Evolutionary conservation across 92 coral and sea anemone genomes (phyloP), one percentile per base, ranked within the genome.

Genomic region (Desmophyllum pertusum): DNA sequence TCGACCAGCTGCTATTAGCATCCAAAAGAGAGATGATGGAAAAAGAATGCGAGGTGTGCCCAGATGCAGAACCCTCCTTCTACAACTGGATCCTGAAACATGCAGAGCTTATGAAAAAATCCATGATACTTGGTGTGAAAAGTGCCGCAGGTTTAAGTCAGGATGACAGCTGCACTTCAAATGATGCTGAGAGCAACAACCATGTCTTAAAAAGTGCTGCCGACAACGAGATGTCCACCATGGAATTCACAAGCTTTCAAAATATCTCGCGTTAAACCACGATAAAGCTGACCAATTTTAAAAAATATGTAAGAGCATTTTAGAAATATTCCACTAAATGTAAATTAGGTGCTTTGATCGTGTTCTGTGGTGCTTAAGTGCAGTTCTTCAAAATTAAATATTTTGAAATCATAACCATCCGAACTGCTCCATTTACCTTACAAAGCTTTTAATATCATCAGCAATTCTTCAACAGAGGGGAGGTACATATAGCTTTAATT

Each of bases 181-280:
- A 90, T 72, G 90, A 80, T 66, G 90, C 91, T 3, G 93, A 88
- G 72, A 88, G 87, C 61, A 88, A 82, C 61, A 82, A 88, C 61
- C 91, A 88, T 46, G 91, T 77, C 42, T 27, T 82, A 33, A 88
- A 88, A 62, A 83, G 84, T 82, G 91, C 87, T 37, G 70, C 79
- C 33, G 78, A 81, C 18, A 45, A 81, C 2, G 68, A 88, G 73
- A 90, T 90, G 93, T 86, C 93, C 18, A 42, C 83, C 10, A 85
- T 87, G 23, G 90, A 90, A 55, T 90, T 90, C 21, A 78, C 78
- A 1, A 80, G 80, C 62, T 83, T 33, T 46, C 91, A 6, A 87
- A 87, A 41, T 87, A 87, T 0, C 31, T 87, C 38, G 87, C 75
- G 8, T 40, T 87, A 15, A 81, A 70, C 62, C 80, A 88, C n/a